Conservation (phyloP, 2,113 vertebrate genomes). For the Ptychochromis oligacanthus region DNA sequence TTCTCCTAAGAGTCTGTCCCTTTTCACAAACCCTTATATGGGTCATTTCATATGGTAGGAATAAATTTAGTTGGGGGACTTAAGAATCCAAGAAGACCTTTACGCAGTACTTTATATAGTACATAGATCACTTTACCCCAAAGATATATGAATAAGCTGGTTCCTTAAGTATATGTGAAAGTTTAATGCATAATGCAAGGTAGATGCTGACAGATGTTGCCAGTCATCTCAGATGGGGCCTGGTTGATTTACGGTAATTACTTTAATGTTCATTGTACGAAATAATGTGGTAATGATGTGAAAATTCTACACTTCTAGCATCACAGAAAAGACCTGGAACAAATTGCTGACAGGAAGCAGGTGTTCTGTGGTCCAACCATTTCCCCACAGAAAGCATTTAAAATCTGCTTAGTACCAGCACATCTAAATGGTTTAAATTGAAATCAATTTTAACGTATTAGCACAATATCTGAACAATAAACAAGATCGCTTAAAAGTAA, state of each 20-base stretch:
- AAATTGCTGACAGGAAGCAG: background rate
- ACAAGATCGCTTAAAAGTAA: slow-evolving; percentile 32
- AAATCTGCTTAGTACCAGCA: slow-evolving; percentile 8
- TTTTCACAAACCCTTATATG: too few species aligned
- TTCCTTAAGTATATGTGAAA: background rate
- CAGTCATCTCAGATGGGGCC: background rate
- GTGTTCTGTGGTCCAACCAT: background rate
- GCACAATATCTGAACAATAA: slow-evolving; percentile 34
- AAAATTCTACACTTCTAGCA: background rate
- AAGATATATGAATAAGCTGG: background rate
- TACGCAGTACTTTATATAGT: too few species aligned
- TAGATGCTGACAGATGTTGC: background rate
- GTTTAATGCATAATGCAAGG: background rate
- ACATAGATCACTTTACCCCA: background rate
- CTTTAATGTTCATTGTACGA: background rate
- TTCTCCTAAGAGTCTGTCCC: too few species aligned
- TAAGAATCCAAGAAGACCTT: too few species aligned
- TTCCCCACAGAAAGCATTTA: background rate
- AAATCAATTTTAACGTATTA: slow-evolving; percentile 34
- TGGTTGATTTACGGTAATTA: slow-evolving; percentile 20
- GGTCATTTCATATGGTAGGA: too few species aligned
- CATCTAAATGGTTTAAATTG: slow-evolving; percentile 17
- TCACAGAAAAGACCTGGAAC: slow-evolving; percentile 2
- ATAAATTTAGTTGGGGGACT: too few species aligned
- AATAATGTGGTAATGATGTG: slow-evolving; percentile 24